phyloP scores from a whole-genome alignment of 2,113 vertebrate species.

The Paradisaea rubra region DNA sequence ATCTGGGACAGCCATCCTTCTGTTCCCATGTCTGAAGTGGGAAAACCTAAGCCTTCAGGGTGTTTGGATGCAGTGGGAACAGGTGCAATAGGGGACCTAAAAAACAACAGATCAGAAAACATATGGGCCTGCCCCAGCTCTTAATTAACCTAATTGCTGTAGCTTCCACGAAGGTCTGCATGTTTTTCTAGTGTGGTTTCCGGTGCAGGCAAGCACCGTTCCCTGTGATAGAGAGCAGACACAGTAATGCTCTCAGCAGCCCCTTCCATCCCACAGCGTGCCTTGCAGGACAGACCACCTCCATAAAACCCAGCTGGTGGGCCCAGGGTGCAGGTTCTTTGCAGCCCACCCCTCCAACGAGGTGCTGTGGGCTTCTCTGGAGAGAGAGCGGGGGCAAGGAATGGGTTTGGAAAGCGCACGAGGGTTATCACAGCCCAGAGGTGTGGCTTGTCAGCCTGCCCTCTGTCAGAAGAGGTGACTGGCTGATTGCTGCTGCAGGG shows the following conservation, averaged over 20 bases:
- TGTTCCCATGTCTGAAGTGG: not conserved
- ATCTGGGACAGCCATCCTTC: not conserved
- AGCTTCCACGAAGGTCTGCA: not conserved
- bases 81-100: conserved; percentile 1
- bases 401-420: not conserved
- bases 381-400: not conserved
- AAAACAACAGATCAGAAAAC: conserved; percentile 45
- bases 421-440: not conserved
- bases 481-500: not conserved
- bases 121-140: conserved; percentile 21
- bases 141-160: conserved; percentile 49
- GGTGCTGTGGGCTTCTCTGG: not conserved
- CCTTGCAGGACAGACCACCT: not conserved
- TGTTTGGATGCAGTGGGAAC: not conserved
- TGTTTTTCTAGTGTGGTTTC: not conserved
- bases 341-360: fast-evolving
- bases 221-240: not conserved
- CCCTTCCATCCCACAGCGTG: not conserved
- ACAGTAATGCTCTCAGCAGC: not conserved
- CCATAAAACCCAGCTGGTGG: not conserved
- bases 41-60: not conserved
- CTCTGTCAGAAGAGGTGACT: not conserved
- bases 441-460: not conserved
- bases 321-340: not conserved
- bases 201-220: not conserved